Conservation (phyloP, 2,888 invertebrate species). For the Prosopocoilus inquinatus region DNA sequence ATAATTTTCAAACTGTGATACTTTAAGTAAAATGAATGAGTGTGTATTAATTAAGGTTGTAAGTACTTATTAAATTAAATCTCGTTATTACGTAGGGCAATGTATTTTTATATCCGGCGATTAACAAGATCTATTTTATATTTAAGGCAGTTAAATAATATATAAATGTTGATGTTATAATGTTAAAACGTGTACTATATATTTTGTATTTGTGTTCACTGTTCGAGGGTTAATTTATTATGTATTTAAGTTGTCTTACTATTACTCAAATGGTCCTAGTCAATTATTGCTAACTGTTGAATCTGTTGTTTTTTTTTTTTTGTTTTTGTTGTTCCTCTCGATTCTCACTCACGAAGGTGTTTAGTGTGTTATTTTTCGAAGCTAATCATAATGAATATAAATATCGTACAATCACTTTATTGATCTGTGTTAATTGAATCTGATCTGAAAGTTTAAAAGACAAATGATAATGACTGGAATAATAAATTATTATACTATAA, state of each 20-base stretch:
- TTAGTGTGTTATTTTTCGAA: not conserved
- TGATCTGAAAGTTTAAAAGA: not conserved
- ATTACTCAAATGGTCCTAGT: slow-evolving; percentile 12
- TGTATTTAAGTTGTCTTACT: slow-evolving; percentile 5
- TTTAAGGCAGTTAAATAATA: not conserved
- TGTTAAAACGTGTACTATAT: slow-evolving; percentile 2
- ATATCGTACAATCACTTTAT: not conserved
- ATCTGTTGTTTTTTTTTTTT: not conserved
- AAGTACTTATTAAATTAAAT: not conserved
- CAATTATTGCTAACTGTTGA: slow-evolving; percentile 7
- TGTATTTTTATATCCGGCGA: slow-evolving; percentile 11
- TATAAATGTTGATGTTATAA: slow-evolving; percentile 2
- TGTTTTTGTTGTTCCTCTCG: not conserved
- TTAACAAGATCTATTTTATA: slow-evolving; percentile 4
- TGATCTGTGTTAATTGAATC: not conserved
- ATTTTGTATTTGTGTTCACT: slow-evolving; percentile 10
- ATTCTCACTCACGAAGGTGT: not conserved
- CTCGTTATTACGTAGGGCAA: slow-evolving; percentile 1
- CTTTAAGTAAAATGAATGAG: not conserved
- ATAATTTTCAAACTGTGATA: slow-evolving; percentile 16
- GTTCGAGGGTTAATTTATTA: too few species aligned
- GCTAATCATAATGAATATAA: not conserved
- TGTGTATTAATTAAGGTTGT: not conserved
- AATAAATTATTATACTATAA: not conserved
- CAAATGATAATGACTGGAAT: too few species aligned